Conservation (phyloP, 2,888 invertebrate genomes). For the Athetis lepigone region DNA sequence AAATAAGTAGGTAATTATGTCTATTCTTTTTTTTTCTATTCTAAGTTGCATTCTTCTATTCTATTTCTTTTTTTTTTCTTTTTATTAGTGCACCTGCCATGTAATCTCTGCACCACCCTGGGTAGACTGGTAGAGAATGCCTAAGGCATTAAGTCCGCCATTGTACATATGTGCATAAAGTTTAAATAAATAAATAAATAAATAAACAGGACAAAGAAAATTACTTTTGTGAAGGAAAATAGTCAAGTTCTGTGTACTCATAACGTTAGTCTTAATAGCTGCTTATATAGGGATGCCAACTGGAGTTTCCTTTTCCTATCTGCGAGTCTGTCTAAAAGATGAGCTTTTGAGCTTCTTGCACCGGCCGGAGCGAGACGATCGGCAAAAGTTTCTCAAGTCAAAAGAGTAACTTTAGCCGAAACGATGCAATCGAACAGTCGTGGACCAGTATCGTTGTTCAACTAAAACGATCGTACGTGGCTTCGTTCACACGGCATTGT, state of each 20-base stretch:
- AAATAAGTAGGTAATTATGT: too few relatives aligned
- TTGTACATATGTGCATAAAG: too few relatives aligned
- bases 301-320: slow-evolving; percentile 43
- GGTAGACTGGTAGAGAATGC: too few relatives aligned
- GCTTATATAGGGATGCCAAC: slow-evolving; percentile 45
- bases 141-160: too few relatives aligned
- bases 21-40: too few relatives aligned
- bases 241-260: slow-evolving; percentile 14
- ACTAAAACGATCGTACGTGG: slow-evolving; percentile 27
- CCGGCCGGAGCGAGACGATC: slow-evolving; percentile 34
- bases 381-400: slow-evolving; percentile 45
- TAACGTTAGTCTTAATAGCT: slow-evolving; percentile 22
- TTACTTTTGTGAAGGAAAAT: slow-evolving; percentile 13
- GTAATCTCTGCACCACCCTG: too few relatives aligned
- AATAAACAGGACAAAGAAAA: slow-evolving; percentile 11
- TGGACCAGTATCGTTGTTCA: slow-evolving; percentile 32
- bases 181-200: too few relatives aligned
- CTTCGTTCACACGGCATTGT: too few relatives aligned
- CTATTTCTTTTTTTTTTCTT: too few relatives aligned
- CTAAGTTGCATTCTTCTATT: too few relatives aligned
- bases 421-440: slow-evolving; percentile 40
- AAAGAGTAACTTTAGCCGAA: slow-evolving; percentile 47
- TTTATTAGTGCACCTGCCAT: too few relatives aligned
- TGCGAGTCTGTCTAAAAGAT: slow-evolving; percentile 29
- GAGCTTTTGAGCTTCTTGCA: slow-evolving; percentile 39